These are phyloP conservation scores for Pogonophryne albipinna DNA, from an alignment of 2,797 vertebrate species.

Conservation along the genomic window DNA sequence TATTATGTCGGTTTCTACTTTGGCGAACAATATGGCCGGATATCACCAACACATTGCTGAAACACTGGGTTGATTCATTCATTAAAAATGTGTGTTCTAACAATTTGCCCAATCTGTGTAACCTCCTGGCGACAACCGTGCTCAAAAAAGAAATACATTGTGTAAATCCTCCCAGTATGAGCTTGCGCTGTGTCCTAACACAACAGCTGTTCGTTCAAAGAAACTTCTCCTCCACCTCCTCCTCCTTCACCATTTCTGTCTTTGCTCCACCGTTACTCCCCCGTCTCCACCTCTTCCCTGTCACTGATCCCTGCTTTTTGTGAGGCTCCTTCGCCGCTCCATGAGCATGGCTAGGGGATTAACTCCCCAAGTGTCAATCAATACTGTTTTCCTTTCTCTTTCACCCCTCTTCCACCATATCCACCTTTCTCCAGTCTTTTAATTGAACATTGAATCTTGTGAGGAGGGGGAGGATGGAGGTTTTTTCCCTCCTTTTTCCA, in stretches of 20 bases:
- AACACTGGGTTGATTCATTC: background rate
- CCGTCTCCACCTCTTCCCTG: constrained; percentile 44
- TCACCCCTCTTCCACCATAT: constrained; percentile 40
- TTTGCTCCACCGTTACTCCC: constrained; percentile 38
- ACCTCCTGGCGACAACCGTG: background rate
- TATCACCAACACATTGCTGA: background rate
- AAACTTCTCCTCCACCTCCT: constrained; percentile 3
- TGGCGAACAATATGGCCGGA: background rate
- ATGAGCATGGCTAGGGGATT: constrained; percentile 79
- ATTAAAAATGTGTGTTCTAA: background rate
- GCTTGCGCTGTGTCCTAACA: constrained; percentile 32
- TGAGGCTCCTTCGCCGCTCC: constrained; percentile 68
- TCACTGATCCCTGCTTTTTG: constrained; percentile 74
- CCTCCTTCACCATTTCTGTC: constrained; percentile 30
- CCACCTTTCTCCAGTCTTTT: constrained; percentile 67
- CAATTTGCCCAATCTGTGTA: background rate
- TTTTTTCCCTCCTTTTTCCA: constrained; percentile 37
- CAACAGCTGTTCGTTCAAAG: constrained; percentile 61
- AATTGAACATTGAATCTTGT: constrained; percentile 71
- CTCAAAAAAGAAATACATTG: constrained; percentile 36
- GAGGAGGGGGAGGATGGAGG: constrained; percentile 28
- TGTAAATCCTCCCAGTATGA: constrained; percentile 44
- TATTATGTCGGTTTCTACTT: background rate
- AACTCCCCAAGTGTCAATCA: constrained; percentile 86
- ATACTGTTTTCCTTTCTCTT: constrained; percentile 61